Evolutionary conservation across 2,888 invertebrate genomes (phyloP).

Genomic region (Steinernema scapterisci): DNA sequence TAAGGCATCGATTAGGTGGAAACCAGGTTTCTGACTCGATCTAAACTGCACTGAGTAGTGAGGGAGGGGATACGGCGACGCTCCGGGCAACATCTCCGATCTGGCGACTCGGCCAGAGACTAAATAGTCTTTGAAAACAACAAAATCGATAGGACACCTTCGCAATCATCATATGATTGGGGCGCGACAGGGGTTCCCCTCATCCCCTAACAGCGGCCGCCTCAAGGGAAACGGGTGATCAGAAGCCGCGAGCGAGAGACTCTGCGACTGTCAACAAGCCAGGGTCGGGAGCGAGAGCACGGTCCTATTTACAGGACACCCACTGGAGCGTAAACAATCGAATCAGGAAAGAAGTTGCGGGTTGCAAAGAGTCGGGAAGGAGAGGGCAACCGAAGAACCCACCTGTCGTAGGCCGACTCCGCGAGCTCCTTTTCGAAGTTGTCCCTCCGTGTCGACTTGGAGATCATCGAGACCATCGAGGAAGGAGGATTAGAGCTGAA

Average conservation of each 20-base stretch:
- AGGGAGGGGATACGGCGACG: neutral
- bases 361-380: neutral
- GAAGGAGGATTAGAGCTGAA: neutral
- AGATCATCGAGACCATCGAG: conserved; percentile 23
- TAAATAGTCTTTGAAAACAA: neutral
- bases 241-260: neutral
- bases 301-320: conserved; percentile 13
- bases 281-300: neutral
- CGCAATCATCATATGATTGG: conserved; percentile 5
- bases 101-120: neutral
- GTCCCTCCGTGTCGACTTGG: neutral
- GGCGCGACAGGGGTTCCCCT: conserved; percentile 13
- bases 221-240: neutral
- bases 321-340: conserved; percentile 19
- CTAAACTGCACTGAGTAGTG: neutral
- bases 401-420: conserved; percentile 10
- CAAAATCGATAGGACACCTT: conserved; percentile 1
- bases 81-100: neutral
- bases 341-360: conserved; percentile 20
- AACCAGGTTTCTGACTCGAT: neutral
- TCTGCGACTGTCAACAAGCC: neutral
- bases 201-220: neutral
- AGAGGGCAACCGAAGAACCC: neutral
- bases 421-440: conserved; percentile 8
- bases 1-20: conserved; percentile 3